These are phyloP conservation scores for Myotis yumanensis DNA, from an alignment of 2,113 vertebrate species.

Conservation along the genomic window DNA sequence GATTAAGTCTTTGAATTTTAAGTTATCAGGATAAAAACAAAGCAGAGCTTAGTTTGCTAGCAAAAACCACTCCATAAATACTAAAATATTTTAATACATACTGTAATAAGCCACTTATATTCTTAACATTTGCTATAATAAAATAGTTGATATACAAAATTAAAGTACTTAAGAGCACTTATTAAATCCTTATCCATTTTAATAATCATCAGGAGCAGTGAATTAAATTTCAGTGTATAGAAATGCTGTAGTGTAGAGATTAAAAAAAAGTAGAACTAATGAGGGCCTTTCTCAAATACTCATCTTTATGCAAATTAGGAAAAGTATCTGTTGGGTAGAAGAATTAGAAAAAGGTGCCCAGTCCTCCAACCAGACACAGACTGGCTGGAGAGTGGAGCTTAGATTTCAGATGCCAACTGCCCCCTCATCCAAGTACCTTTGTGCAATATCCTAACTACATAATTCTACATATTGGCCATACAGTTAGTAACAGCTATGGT, in stretches of 20 bases:
- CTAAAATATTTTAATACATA: slow-evolving; percentile 42
- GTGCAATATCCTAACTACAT: neutral
- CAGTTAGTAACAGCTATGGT: neutral
- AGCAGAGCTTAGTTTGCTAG: slow-evolving; percentile 8
- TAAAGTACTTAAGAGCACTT: neutral
- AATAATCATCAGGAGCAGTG: neutral
- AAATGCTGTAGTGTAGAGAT: neutral
- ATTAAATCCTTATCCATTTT: slow-evolving; percentile 12
- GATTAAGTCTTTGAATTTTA: slow-evolving; percentile 18
- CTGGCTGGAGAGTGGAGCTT: neutral
- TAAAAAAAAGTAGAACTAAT: neutral
- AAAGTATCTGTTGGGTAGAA: neutral
- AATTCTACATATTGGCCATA: neutral
- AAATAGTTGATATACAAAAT: neutral
- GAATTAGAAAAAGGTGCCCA: neutral
- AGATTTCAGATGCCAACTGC: neutral
- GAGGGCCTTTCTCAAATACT: neutral
- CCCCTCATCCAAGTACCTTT: neutral
- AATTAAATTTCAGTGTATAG: slow-evolving; percentile 28
- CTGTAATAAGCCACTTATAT: slow-evolving; percentile 1
- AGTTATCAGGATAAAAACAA: slow-evolving; percentile 9
- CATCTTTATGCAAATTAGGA: neutral
- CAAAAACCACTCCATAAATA: slow-evolving; percentile 33
- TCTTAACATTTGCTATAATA: slow-evolving; percentile 41
- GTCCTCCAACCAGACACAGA: neutral